Base-by-base conservation (phyloP, 1,140 invertebrate genomes). In the Neotoxoptera formosana region DNA sequence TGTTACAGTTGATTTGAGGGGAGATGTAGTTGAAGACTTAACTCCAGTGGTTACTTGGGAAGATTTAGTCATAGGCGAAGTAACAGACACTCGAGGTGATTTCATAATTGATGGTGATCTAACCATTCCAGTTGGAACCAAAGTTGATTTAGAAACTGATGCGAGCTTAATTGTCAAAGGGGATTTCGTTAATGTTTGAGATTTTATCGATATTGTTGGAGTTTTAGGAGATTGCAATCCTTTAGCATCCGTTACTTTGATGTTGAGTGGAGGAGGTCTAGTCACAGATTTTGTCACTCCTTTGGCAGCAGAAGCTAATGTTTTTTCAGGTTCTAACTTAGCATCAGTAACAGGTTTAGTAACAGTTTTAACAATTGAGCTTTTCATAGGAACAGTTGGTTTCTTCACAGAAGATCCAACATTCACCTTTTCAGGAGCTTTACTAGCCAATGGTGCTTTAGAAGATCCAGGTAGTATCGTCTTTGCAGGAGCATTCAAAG, bases 141-240 rank as follows among this genome's bases (percentile, higher is more conserved):
- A 51, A 53, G 91, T 21, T 51, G 91, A 93, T 86, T 93, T 86
- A 84, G 91, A 21, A 56, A 36, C 9, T 56, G 51, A 84, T 84
- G 21, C 23, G 45, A 23, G 21, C 7, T 93, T 93, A 34, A 2
- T 51, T 17, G 20, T 21, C 17, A 36, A 30, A 25, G 90, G 90
- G 76, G 67, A 92, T 36, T 83, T 91, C 14, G 51, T 41, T 17
- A 41, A 45, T 0, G 25, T 7, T 67, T 41, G 14, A 45, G 60
- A 34, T 48, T 83, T 93, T 56, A n/a, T 20, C 21, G 25, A 81
- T 86, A 36, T 92, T 48, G n/a, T 86, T 30, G 91, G 76, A 93
- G 91, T 56, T 86, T 93, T 93, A 41, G 91, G 91, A n/a, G 81
- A 93, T 86, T 51, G 48, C 47, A 92, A 25, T 84, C n/a, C 91